Base-by-base conservation (phyloP, 1,140 invertebrate genomes). In the Pogonomyrmex californicus region DNA sequence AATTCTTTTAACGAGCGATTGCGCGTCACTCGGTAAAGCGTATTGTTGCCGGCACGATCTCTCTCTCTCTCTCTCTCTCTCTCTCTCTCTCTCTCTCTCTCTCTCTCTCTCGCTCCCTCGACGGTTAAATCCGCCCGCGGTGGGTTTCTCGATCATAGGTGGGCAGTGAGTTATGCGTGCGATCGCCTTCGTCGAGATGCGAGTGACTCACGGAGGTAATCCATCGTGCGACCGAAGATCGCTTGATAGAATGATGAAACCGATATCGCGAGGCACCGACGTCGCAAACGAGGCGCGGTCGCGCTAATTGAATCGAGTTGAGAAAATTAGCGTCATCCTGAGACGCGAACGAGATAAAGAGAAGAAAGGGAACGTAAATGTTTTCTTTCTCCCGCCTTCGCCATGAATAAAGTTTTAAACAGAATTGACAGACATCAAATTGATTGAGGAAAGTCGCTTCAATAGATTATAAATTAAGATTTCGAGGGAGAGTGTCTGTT, bases 381-480 rank as follows among this genome's bases (percentile, higher is more conserved):
- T n/a, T 5, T 30, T 2, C 3, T 38, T 51, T 17, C 4, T 33
- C 41, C 4, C 38, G 4, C 33, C 10, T 63, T 85, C 56, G 56
- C 47, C 60, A 68, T 49, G 82, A 87, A 85, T 75, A 71, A 88
- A 88, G 71, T 10, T 41, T 9, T 14, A 33, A 47, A 17, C 60
- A 56, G 75, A 87, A 90, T 77, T 85, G 81, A 90, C 78, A 66
- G 88, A 88, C 60, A 81, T 76, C 85, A 33, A 14, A 38, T 76
- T 62, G 78, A 79, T 41, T n/a, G n/a, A 70, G 49, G 51, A 87
- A 86, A 76, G 76, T 85, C 62, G 56, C 81, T 90, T 58, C 85
- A 33, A 5, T 81, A 44, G 81, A 86, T 62, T 85, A 76, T 63
- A 65, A 63, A 63, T 76, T 47, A 51, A 60, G 66, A 83, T 36